These are phyloP conservation scores for Mastomys coucha DNA, from an alignment of 2,113 vertebrate genomes.

Conservation along the genomic window DNA sequence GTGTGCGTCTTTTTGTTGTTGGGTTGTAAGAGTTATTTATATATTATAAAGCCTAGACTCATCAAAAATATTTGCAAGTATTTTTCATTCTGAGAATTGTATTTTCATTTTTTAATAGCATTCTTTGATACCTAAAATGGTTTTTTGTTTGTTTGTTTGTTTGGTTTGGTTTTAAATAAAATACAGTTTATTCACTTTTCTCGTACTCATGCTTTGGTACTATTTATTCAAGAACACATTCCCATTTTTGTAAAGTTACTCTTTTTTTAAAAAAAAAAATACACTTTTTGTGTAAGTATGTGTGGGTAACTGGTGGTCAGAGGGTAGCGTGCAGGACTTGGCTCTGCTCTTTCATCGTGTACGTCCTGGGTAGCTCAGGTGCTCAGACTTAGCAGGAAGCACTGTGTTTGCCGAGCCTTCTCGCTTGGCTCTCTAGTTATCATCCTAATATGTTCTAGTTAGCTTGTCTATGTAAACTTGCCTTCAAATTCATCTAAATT, in stretches of 20 bases:
- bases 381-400: neutral
- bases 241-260: neutral
- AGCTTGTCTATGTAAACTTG: neutral
- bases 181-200: conserved; percentile 18
- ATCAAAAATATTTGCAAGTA: conserved; percentile 31
- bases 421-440: neutral
- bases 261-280: neutral
- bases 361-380: neutral
- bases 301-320: neutral
- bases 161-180: neutral
- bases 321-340: neutral
- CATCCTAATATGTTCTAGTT: conserved; percentile 32
- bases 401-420: neutral
- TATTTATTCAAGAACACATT: neutral
- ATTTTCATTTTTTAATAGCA: conserved; percentile 4
- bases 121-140: neutral
- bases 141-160: neutral
- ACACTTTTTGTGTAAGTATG: neutral
- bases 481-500: neutral
- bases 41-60: neutral
- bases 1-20: neutral
- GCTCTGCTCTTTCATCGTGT: neutral
- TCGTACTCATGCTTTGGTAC: neutral
- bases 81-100: conserved; percentile 27
- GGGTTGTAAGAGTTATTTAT: neutral